A percentile compares a stretch with the other conserved stretches of the same genome.
Evolutionary conservation across 2,113 vertebrate genomes (phyloP).

Genomic region (Chaenocephalus aceratus): DNA sequence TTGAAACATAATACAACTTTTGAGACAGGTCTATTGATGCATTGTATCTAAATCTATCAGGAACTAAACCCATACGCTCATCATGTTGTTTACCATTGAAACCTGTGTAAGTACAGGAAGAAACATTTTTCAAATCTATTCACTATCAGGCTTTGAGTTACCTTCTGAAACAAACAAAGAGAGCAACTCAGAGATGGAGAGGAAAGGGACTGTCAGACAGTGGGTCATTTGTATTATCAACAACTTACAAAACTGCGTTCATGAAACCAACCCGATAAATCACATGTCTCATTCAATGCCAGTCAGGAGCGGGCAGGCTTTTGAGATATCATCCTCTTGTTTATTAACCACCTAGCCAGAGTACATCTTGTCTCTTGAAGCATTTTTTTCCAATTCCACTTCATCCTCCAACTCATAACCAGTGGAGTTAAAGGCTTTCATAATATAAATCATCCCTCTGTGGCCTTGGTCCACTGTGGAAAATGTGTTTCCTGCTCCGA

Average conservation of each 20-base stretch:
- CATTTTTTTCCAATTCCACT: conserved; percentile 3
- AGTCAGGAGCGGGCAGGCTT: background rate
- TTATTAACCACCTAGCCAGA: background rate
- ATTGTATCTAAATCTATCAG: no score
- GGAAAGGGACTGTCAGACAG: background rate
- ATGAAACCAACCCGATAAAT: conserved; percentile 10
- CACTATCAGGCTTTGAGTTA: conserved; percentile 6
- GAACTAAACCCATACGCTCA: background rate
- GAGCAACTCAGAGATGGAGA: background rate
- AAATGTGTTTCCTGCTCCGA: conserved; percentile 69
- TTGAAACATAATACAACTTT: background rate
- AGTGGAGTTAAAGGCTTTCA: conserved; percentile 67
- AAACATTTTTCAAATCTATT: conserved; percentile 13
- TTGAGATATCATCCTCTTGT: conserved; percentile 10
- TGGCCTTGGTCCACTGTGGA: conserved; percentile 67
- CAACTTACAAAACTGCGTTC: conserved; percentile 9
- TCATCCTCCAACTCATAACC: conserved; percentile 11
- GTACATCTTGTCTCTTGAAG: conserved; percentile 31
- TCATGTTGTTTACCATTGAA: background rate
- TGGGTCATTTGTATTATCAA: conserved; percentile 11
- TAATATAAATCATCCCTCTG: conserved; percentile 65
- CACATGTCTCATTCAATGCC: background rate
- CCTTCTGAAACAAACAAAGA: background rate
- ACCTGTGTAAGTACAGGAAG: background rate
- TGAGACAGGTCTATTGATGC: background rate